phyloP scores from a whole-genome alignment of 1,140 invertebrate species.

The Nymphalis io region DNA sequence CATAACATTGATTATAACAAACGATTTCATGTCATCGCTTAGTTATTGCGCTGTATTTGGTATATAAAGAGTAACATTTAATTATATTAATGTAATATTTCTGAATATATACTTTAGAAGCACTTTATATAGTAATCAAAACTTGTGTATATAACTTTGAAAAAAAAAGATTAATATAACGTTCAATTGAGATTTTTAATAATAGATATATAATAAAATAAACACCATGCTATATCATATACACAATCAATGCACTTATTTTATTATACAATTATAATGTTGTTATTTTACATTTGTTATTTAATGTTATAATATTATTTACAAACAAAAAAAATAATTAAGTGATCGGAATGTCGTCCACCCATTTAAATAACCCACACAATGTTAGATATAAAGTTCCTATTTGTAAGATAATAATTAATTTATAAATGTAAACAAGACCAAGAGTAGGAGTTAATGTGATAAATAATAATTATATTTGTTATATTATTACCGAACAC shows the following conservation, averaged over 20 bases:
- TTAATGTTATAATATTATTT: not conserved
- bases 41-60: not conserved
- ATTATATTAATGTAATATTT: not conserved
- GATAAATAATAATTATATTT: no score
- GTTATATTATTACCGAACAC: no score
- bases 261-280: no score
- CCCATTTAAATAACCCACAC: conserved; percentile 12
- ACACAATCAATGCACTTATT: no score
- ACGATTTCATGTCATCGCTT: conserved; percentile 4
- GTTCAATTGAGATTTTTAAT: no score
- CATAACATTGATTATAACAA: not conserved
- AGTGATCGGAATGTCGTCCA: conserved; percentile 14
- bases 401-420: not conserved
- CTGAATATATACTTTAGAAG: no score
- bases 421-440: not conserved
- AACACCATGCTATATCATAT: no score
- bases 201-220: no score
- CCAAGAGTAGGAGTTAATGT: not conserved
- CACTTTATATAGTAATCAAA: no score
- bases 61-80: not conserved
- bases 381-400: not conserved
- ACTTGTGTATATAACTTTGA: no score
- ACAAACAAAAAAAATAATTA: not conserved
- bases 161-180: no score
- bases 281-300: no score